Conservation (phyloP, 2,888 invertebrate genomes). For the Ochropleura plecta region DNA sequence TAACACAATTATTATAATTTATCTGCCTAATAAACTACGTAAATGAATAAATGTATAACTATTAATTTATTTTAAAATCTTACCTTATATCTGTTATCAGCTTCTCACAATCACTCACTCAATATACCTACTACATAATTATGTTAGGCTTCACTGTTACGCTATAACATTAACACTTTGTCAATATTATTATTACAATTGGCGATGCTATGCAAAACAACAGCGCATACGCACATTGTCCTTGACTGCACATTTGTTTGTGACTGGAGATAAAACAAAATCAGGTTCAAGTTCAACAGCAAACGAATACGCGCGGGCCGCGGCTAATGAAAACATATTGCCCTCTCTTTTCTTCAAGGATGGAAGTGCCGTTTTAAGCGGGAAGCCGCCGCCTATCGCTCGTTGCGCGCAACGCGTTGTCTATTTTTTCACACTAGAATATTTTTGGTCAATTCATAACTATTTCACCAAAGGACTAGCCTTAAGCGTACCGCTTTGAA, state of each 20-base stretch:
- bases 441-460: too few relatives aligned
- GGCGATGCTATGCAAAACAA: conserved; percentile 33
- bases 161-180: conserved; percentile 41
- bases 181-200: conserved; percentile 40
- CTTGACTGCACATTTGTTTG: conserved; percentile 37
- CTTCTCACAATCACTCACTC: conserved; percentile 32
- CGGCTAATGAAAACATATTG: conserved; percentile 20
- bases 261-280: conserved; percentile 36
- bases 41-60: conserved; percentile 23
- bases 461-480: too few relatives aligned
- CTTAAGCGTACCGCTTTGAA: too few relatives aligned
- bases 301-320: conserved; percentile 26
- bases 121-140: conserved; percentile 35
- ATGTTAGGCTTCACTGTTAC: conserved; percentile 35
- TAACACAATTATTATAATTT: conserved; percentile 33
- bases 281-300: conserved; percentile 36
- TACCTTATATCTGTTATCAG: too few relatives aligned
- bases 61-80: conserved; percentile 35
- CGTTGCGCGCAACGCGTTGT: too few relatives aligned
- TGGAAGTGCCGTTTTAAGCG: conserved; percentile 16
- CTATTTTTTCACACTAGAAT: too few relatives aligned
- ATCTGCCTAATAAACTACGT: conserved; percentile 24
- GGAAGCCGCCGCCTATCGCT: too few relatives aligned
- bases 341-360: conserved; percentile 19
- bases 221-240: conserved; percentile 37